Conservation (phyloP, 2,113 vertebrate genomes). For the Sinocyclocheilus rhinocerous region DNA sequence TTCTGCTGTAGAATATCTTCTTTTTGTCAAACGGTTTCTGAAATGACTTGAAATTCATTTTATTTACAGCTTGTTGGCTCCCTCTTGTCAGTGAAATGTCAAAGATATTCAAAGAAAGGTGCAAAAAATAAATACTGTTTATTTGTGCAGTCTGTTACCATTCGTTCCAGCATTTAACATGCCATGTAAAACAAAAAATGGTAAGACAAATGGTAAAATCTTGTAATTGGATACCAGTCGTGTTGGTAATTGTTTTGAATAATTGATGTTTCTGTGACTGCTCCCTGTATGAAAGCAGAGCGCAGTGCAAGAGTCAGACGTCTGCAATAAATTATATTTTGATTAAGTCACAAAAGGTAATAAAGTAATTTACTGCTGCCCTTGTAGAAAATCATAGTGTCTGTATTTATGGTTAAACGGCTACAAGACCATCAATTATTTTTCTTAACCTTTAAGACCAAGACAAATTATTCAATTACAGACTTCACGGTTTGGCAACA, state of each 20-base stretch:
- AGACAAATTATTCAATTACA: slow-evolving; percentile 5
- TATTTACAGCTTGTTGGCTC: slow-evolving; percentile 1
- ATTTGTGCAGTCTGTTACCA: not conserved
- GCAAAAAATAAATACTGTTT: not conserved
- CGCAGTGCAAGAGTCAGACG: not conserved
- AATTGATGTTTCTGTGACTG: slow-evolving; percentile 24
- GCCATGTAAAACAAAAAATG: not conserved
- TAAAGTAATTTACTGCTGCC: slow-evolving; percentile 1
- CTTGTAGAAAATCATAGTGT: not conserved
- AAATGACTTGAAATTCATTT: not conserved
- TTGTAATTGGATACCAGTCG: not conserved
- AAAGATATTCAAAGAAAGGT: not conserved
- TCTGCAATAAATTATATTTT: slow-evolving; percentile 28
- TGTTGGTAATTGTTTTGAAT: slow-evolving; percentile 21
- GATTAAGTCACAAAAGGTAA: slow-evolving; percentile 14
- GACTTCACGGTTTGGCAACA: not conserved
- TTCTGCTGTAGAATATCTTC: too few relatives aligned
- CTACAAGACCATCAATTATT: not conserved
- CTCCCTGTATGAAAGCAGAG: not conserved
- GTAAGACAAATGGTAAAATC: slow-evolving; percentile 10
- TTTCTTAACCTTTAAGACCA: not conserved
- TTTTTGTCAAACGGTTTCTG: not conserved
- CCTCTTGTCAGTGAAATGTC: not conserved
- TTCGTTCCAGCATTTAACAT: not conserved
- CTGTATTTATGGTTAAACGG: not conserved